phyloP scores from a whole-genome alignment of 2,888 invertebrate genomes.

The Lithophane ornitopus region DNA sequence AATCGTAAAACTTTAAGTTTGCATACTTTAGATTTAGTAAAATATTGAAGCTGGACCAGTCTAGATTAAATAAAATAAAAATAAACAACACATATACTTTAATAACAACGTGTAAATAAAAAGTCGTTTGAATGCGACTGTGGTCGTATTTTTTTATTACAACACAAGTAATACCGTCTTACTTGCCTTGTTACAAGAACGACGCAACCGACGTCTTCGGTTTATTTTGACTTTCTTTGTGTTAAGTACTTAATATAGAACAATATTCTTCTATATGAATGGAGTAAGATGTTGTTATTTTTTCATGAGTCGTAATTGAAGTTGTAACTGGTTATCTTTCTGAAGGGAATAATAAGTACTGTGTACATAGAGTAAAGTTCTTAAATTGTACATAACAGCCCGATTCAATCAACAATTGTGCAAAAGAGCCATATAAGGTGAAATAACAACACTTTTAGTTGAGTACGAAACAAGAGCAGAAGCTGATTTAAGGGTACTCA shows the following conservation, averaged over 20 bases:
- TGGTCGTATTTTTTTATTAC: constrained; percentile 67
- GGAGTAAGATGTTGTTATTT: constrained; percentile 45
- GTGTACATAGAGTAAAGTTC: constrained; percentile 9
- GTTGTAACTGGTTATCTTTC: constrained; percentile 50
- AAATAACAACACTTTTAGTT: background rate
- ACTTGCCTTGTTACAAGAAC: constrained; percentile 49
- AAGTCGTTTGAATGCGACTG: constrained; percentile 61
- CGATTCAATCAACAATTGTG: background rate
- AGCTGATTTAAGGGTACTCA: background rate
- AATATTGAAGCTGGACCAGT: background rate
- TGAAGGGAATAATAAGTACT: constrained; percentile 37
- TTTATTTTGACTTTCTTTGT: constrained; percentile 56
- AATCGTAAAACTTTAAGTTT: background rate
- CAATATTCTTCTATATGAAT: constrained; percentile 51
- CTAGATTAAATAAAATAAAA: constrained; percentile 20
- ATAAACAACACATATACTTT: constrained; percentile 27
- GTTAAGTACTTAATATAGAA: constrained; percentile 50
- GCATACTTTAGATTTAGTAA: background rate
- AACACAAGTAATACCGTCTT: constrained; percentile 55
- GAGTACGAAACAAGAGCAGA: background rate
- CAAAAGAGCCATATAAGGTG: background rate
- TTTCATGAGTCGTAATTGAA: constrained; percentile 58
- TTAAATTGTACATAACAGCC: constrained; percentile 28
- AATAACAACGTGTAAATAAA: constrained; percentile 59
- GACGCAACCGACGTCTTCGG: constrained; percentile 41